A percentile compares a stretch with the other conserved stretches of the same genome.
Conservation (phyloP, 2,797 vertebrate genomes). For the Oophaga sylvatica region DNA sequence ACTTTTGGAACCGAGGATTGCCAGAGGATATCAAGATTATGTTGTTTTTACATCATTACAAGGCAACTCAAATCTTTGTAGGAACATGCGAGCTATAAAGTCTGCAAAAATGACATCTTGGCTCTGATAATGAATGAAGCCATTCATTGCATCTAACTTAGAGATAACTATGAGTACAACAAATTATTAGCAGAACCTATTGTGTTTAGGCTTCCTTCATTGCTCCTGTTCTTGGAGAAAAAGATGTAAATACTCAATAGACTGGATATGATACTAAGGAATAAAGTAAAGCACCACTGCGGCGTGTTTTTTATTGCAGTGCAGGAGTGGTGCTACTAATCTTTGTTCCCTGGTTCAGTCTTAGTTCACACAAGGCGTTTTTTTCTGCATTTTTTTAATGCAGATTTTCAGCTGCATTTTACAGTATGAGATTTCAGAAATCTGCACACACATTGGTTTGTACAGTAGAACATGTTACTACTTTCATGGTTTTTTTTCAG, state of each 20-base stretch:
- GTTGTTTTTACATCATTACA: slow-evolving; percentile 10
- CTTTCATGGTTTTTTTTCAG: no score
- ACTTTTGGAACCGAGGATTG: background rate
- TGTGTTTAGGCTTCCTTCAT: background rate
- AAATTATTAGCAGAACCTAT: background rate
- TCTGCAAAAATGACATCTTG: background rate
- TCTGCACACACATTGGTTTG: no score
- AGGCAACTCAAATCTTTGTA: background rate
- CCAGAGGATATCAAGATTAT: background rate
- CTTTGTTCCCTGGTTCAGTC: no score
- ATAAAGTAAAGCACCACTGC: background rate
- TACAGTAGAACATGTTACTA: no score
- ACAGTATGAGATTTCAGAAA: no score
- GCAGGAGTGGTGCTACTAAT: no score
- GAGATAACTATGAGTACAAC: background rate
- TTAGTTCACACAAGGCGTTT: no score
- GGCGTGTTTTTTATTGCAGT: no score
- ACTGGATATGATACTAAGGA: background rate
- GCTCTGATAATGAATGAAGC: background rate
- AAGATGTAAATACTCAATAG: background rate
- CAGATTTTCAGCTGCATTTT: no score
- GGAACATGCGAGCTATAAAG: background rate
- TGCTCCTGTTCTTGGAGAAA: background rate
- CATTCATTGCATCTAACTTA: background rate
- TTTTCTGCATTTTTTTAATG: no score